Evolutionary conservation across 1,140 invertebrate species (phyloP).

Genomic region (Laodelphax striatellus): DNA sequence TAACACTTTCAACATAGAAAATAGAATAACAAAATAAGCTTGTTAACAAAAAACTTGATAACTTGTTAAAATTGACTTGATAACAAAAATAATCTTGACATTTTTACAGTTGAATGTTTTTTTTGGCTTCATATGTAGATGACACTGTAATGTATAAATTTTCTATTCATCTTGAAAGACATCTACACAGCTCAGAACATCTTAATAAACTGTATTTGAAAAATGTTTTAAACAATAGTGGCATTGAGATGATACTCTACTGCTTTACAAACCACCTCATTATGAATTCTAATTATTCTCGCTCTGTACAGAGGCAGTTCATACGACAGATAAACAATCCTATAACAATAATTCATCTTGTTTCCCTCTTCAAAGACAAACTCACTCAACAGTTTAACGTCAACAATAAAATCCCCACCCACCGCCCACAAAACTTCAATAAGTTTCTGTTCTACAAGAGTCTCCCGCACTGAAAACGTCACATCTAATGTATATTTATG

Average conservation of each 20-base stretch:
- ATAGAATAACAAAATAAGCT: too few relatives aligned
- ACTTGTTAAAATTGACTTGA: too few relatives aligned
- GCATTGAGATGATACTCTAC: conserved; percentile 29
- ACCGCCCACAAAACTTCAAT: conserved; percentile 29
- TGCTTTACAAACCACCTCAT: conserved; percentile 29
- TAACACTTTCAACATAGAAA: too few relatives aligned
- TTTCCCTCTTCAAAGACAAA: conserved; percentile 27
- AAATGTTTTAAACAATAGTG: conserved; percentile 11
- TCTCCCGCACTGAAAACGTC: conserved; percentile 23
- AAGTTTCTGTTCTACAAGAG: conserved; percentile 27
- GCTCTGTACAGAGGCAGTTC: conserved; percentile 29
- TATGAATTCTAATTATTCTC: conserved; percentile 32
- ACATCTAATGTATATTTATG: conserved; percentile 31
- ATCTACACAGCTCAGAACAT: too few relatives aligned
- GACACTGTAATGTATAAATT: too few relatives aligned
- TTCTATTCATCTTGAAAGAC: too few relatives aligned
- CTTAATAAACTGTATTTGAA: too few relatives aligned
- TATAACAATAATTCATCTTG: conserved; percentile 29
- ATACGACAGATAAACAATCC: conserved; percentile 33
- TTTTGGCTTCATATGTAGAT: too few relatives aligned
- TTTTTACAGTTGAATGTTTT: too few relatives aligned
- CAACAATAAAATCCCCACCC: conserved; percentile 29
- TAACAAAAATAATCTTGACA: too few relatives aligned
- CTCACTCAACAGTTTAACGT: conserved; percentile 27
- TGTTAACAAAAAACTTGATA: too few relatives aligned